Evolutionary conservation across 2,113 vertebrate species (phyloP), one percentile per base, ranked within the genome.

Genomic region (Recurvirostra avosetta): DNA sequence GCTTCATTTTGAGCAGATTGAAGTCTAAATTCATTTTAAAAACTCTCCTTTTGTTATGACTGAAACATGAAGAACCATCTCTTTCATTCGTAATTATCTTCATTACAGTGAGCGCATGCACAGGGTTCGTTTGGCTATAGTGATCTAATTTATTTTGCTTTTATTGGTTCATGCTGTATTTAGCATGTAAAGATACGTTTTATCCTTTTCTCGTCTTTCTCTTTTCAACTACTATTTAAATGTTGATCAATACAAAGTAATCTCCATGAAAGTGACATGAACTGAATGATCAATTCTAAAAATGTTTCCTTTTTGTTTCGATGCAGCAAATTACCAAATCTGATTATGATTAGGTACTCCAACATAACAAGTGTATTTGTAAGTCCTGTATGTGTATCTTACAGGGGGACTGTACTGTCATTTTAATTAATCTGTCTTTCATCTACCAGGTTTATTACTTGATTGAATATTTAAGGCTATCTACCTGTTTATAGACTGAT

Each of bases 181-280:
- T 96, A 92, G 94, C 93, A 93, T 97, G 93, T 91, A 91, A 86
- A 70, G 92, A 90, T 96, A 94, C 58, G 94, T 96, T 89, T 93
- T 94, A 91, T 94, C 71, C 94, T 93, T 96, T 95, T 95, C 71
- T 95, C 58, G 23, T 95, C 93, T 83, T 96, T 97, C 77, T 86
- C 87, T 96, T 96, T 86, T 95, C 93, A 94, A 79, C 92, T 88
- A 62, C 93, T 93, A 9, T 91, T 95, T 93, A 90, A 96, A 95
- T 92, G 92, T 92, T 96, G 96, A 97, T 97, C 96, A 96, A 97
- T 97, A 97, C 66, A 90, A 97, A 95, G 94, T 79, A 97, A 96
- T 97, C 96, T 97, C 85, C 85, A 94, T 96, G 94, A 97, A 90
- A 97, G 96, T 93, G 67, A 93, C 94, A 85, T 95, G 96, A 94